Percentiles rank a stretch among this genome's conserved stretches.
These are phyloP conservation scores for Drosophila sucinea DNA, from an alignment of 1,140 invertebrate species.

Conservation along the genomic window DNA sequence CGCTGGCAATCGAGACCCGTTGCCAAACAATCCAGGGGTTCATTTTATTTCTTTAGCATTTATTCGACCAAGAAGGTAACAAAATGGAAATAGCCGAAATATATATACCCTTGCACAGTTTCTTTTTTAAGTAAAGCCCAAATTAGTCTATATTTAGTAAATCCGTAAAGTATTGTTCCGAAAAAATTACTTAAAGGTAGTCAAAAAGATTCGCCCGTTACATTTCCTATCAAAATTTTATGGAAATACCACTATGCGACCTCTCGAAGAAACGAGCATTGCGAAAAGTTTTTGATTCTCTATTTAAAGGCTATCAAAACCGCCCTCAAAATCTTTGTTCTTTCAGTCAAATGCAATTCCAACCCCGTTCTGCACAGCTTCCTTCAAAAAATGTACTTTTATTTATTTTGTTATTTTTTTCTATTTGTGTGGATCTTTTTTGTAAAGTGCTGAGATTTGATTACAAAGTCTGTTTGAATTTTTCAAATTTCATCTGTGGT, in stretches of 20 bases:
- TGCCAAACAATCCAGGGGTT: neutral
- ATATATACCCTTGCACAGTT: neutral
- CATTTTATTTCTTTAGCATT: constrained; percentile 11
- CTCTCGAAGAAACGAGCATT: neutral
- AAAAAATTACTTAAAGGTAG: too few relatives aligned
- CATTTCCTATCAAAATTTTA: too few relatives aligned
- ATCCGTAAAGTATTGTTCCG: too few relatives aligned
- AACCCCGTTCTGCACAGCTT: constrained; percentile 44
- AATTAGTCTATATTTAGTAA: too few relatives aligned
- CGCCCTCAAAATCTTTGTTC: constrained; percentile 36
- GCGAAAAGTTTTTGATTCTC: neutral
- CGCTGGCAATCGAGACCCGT: neutral
- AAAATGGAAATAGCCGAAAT: neutral
- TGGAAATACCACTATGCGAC: too few relatives aligned
- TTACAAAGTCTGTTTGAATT: constrained; percentile 64
- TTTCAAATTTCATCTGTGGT: constrained; percentile 21
- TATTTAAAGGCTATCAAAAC: neutral
- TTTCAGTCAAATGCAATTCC: constrained; percentile 59
- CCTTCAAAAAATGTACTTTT: constrained; percentile 56
- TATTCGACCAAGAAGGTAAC: neutral
- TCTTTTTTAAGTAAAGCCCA: too few relatives aligned
- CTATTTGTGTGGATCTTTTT: constrained; percentile 12
- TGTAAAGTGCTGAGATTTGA: constrained; percentile 19
- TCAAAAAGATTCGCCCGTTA: too few relatives aligned
- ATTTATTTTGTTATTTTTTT: constrained; percentile 54